Evolutionary conservation across 1,140 invertebrate species (phyloP), one percentile per base, ranked within the genome.

Genomic region (Nilaparvata lugens): DNA sequence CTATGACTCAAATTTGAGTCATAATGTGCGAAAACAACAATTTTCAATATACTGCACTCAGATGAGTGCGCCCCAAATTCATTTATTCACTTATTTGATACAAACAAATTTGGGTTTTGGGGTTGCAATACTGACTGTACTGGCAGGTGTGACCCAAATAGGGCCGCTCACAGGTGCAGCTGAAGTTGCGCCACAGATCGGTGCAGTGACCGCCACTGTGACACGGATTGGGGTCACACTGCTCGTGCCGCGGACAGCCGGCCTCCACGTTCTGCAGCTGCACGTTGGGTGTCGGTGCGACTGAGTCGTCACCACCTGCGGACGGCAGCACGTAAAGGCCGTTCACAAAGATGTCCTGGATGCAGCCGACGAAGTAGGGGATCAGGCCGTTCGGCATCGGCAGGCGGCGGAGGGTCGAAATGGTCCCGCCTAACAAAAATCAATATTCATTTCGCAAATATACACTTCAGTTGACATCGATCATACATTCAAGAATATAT

Each of bases 291-390:
- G 2, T 35, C 31, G 4, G 2, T 67, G 61, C 53, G 63, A 53
- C 43, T 71, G 67, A 28, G 68, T 60, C 1, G 70, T 71, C 38
- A 72, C 55, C 11, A 78, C 75, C 74, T 76, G 54, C 14, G 69
- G 56, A 56, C 1, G 25, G 25, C 23, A 24, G n/a, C 16, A 54
- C 28, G 23, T 54, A 54, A 5, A 54, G 82, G 4, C 83, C 84
- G 72, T 95, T 94, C 24, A 96, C 85, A 23, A 85, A 80, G 7
- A 95, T 84, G 72, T 97, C 93, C 72, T 95, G 87, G 72, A 93
- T 86, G 72, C 95, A 97, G 2, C 94, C 94, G 16, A 93, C 85
- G 71, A 93, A 92, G 63, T 81, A 86, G 24, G 85, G 81, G 0
- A 86, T 83, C 4, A 82, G 82, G 65, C 87, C 84, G 0, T 84